Conservation (phyloP, 1,140 invertebrate species). For the Holotrichia oblita region DNA sequence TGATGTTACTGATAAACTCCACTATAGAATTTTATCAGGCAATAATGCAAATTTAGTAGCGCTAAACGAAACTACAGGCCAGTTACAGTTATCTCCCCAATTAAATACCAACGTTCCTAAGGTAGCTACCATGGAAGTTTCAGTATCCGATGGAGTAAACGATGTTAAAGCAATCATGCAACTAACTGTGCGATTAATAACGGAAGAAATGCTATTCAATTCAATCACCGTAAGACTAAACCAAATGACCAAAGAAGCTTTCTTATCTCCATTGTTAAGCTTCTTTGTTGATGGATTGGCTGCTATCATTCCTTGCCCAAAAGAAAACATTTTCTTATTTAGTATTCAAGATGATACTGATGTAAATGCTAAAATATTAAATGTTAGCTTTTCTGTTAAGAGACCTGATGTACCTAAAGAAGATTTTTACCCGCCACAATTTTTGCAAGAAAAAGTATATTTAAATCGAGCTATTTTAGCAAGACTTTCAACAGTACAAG, state of each 20-base stretch:
- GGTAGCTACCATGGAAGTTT: conserved; percentile 92
- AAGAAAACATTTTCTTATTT: conserved; percentile 93
- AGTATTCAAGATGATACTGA: conserved; percentile 94
- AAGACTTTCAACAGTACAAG: conserved; percentile 87
- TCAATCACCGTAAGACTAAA: conserved; percentile 93
- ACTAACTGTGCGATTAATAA: conserved; percentile 88
- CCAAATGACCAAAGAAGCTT: conserved; percentile 92
- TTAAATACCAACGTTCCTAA: conserved; percentile 97
- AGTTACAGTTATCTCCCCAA: conserved; percentile 88
- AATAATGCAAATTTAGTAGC: conserved; percentile 92
- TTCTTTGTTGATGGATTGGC: conserved; percentile 93
- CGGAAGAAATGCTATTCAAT: conserved; percentile 94
- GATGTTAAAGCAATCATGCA: conserved; percentile 91
- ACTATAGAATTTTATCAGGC: conserved; percentile 86
- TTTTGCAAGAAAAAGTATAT: conserved; percentile 93
- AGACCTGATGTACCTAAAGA: conserved; percentile 79
- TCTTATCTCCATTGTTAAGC: conserved; percentile 88
- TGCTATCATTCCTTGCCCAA: conserved; percentile 89
- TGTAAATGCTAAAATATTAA: conserved; percentile 86
- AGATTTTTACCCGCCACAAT: conserved; percentile 88
- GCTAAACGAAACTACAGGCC: conserved; percentile 85
- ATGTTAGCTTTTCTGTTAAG: conserved; percentile 93
- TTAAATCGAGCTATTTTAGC: conserved; percentile 87
- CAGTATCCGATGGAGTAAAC: conserved; percentile 92
- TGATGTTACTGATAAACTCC: conserved; percentile 86